Evolutionary conservation across 2,113 vertebrate genomes (phyloP).

Genomic region (Boleophthalmus pectinirostris): DNA sequence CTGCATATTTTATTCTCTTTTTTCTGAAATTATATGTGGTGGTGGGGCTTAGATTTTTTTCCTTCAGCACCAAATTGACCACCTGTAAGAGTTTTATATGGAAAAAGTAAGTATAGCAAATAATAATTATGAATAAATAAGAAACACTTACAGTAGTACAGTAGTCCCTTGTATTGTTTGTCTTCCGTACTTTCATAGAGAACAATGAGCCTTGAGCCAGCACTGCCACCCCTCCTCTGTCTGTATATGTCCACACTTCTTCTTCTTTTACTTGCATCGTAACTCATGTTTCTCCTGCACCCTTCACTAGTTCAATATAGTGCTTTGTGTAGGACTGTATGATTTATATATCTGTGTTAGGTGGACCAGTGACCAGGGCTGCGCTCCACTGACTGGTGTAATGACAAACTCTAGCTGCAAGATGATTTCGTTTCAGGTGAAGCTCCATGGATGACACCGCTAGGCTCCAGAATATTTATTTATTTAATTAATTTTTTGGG

Average conservation of each 20-base stretch:
- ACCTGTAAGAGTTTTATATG: no score
- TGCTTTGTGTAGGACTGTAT: not conserved
- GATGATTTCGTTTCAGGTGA: slow-evolving; percentile 30
- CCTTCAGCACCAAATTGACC: no score
- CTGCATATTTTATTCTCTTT: no score
- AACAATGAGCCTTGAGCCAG: not conserved
- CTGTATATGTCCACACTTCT: not conserved
- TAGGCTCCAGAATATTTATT: not conserved
- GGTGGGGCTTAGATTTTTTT: no score
- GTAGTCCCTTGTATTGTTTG: not conserved
- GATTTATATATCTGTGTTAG: slow-evolving; percentile 8
- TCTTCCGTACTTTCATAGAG: not conserved
- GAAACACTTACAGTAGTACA: no score
- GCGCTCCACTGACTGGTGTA: slow-evolving; percentile 30
- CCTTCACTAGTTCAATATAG: slow-evolving; percentile 4
- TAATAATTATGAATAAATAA: not conserved
- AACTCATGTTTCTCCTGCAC: not conserved
- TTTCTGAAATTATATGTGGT: no score
- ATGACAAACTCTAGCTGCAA: slow-evolving; percentile 15
- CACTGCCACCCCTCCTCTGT: not conserved
- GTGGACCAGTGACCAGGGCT: slow-evolving; percentile 13
- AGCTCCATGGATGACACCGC: slow-evolving; percentile 2
- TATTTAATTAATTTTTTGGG: no score
- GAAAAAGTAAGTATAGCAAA: not conserved
- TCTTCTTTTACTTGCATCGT: not conserved